These are phyloP conservation scores for Diploptera punctata DNA, from an alignment of 2,888 invertebrate species.

Conservation along the genomic window DNA sequence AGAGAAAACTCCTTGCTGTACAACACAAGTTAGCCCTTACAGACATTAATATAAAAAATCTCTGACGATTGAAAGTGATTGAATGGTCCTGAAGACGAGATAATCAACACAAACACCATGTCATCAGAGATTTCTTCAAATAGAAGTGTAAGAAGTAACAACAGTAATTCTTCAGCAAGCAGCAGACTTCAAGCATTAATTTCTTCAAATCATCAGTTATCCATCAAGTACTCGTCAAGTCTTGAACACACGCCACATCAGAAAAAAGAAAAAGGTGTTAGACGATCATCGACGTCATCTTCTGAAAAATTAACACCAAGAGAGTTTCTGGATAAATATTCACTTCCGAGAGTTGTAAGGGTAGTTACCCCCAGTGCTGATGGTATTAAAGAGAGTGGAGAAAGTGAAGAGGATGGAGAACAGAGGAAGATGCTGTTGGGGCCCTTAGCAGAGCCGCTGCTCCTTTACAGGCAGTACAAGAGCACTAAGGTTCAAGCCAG, in stretches of 20 bases:
- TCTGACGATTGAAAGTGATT: too few relatives aligned
- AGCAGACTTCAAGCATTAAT: not conserved
- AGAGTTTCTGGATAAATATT: slow-evolving; percentile 66
- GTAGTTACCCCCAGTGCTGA: slow-evolving; percentile 54
- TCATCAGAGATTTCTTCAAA: not conserved
- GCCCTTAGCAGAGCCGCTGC: slow-evolving; percentile 61
- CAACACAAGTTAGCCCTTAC: too few relatives aligned
- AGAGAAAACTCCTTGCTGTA: too few relatives aligned
- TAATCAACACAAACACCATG: not conserved
- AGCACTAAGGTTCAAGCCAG: slow-evolving; percentile 69
- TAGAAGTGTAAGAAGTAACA: slow-evolving; percentile 4
- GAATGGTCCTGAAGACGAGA: too few relatives aligned
- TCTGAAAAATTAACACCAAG: slow-evolving; percentile 47
- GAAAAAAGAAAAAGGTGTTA: not conserved
- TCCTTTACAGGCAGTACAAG: slow-evolving; percentile 67
- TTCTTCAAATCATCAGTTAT: not conserved
- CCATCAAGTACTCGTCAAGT: slow-evolving; percentile 1
- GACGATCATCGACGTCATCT: not conserved
- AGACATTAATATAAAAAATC: too few relatives aligned
- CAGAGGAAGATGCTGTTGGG: slow-evolving; percentile 41
- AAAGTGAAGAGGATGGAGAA: slow-evolving; percentile 50
- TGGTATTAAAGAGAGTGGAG: slow-evolving; percentile 50
- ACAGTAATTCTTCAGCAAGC: slow-evolving; percentile 3
- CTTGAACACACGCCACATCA: not conserved
- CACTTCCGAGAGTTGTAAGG: slow-evolving; percentile 65